phyloP scores from a whole-genome alignment of 2,888 invertebrate genomes.

The Ormyrus pomaceus region DNA sequence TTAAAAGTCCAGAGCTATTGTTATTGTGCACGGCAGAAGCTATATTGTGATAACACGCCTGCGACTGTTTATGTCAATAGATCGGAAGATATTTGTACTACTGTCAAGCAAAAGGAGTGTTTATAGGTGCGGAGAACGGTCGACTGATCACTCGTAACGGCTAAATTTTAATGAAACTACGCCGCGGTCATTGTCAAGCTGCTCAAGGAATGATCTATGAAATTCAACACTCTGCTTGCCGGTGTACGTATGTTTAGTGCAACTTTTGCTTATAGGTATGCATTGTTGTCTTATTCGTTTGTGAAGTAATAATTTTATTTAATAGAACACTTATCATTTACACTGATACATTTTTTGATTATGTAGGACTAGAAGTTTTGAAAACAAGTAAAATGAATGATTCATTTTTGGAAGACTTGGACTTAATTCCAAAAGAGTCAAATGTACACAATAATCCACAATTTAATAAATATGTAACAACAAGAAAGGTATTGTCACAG shows the following conservation, averaged over 20 bases:
- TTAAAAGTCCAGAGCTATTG: conserved; percentile 10
- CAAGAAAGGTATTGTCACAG: conserved; percentile 61
- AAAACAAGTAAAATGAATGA: conserved; percentile 64
- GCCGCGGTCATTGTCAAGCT: too few relatives aligned
- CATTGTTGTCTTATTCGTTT: too few relatives aligned
- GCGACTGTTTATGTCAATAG: conserved; percentile 4
- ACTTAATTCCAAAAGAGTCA: conserved; percentile 59
- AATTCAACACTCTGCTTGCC: too few relatives aligned
- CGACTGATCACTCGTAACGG: neutral
- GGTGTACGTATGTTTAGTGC: too few relatives aligned
- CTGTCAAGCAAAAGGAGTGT: conserved; percentile 14
- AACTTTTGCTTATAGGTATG: too few relatives aligned
- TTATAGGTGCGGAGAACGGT: conserved; percentile 18
- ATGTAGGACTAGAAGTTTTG: neutral
- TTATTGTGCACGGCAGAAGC: conserved; percentile 7
- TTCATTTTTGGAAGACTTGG: conserved; percentile 70
- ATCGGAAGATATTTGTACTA: conserved; percentile 18
- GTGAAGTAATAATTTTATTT: too few relatives aligned
- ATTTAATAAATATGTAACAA: conserved; percentile 64
- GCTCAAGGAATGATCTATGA: too few relatives aligned
- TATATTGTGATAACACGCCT: conserved; percentile 13
- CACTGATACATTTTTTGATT: too few relatives aligned
- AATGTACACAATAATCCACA: conserved; percentile 54
- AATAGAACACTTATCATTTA: too few relatives aligned
- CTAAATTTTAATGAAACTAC: neutral